These are phyloP conservation scores for Monoplex corrugatus DNA, from an alignment of 2,888 invertebrate genomes.

Conservation along the genomic window DNA sequence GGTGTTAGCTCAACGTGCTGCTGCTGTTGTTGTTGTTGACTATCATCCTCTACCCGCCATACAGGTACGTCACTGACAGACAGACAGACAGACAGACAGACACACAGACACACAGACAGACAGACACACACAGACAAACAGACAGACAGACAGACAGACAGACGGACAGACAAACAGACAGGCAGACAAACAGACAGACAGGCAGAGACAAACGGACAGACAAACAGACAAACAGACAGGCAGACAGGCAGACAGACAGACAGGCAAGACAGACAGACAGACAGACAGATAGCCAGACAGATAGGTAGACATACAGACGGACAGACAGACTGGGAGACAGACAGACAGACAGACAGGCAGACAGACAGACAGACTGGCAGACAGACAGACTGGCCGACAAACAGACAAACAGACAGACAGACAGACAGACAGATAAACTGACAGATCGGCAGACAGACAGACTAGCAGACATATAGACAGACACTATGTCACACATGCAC, in stretches of 20 bases:
- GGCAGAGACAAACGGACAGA: not conserved
- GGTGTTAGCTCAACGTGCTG: conserved; percentile 90
- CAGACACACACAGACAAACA: not conserved
- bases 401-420: not conserved
- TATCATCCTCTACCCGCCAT: conserved; percentile 90
- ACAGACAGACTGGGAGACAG: not conserved
- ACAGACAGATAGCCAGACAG: not conserved
- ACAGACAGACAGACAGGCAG: not conserved
- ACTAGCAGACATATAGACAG: too few species aligned
- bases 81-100: not conserved
- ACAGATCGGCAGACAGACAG: too few species aligned
- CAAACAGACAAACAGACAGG: conserved; percentile 24
- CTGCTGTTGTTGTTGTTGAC: conserved; percentile 89
- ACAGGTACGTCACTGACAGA: not conserved
- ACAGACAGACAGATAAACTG: too few species aligned
- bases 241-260: conserved; percentile 5
- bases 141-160: conserved; percentile 5
- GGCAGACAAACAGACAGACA: conserved; percentile 9
- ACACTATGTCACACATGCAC: too few species aligned
- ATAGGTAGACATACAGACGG: not conserved
- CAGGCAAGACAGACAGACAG: not conserved
- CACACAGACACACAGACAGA: not conserved
- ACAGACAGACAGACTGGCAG: not conserved
- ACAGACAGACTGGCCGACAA: not conserved
- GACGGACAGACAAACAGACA: conserved; percentile 22